Conservation (phyloP, 2,113 vertebrate genomes). For the Neofelis nebulosa region DNA sequence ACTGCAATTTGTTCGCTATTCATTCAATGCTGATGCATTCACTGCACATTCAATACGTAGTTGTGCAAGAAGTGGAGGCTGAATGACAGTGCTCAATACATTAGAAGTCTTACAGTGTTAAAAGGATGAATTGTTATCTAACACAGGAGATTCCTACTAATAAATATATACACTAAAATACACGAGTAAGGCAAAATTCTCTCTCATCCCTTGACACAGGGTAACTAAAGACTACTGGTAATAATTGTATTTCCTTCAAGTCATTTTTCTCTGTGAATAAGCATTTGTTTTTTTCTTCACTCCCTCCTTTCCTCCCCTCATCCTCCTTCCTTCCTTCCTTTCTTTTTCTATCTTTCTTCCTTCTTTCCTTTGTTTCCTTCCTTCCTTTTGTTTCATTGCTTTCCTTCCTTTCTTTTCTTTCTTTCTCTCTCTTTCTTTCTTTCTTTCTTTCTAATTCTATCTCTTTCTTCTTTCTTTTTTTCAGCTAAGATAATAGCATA, state of each 20-base stretch:
- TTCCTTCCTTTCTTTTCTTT: neutral
- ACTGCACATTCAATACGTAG: neutral
- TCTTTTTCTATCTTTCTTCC: neutral
- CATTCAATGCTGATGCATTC: neutral
- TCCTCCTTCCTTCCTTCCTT: neutral
- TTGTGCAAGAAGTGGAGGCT: neutral
- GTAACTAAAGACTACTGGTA: neutral
- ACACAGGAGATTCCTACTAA: neutral
- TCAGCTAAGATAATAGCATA: neutral
- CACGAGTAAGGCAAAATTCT: neutral
- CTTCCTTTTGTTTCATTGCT: too few species aligned
- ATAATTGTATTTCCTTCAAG: neutral
- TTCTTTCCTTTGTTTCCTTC: neutral
- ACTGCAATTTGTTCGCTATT: neutral
- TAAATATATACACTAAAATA: neutral
- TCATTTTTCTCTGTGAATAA: slow-evolving; percentile 22
- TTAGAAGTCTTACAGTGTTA: neutral
- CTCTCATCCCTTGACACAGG: neutral
- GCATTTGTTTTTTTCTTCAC: neutral
- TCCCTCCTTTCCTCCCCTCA: rapidly evolving
- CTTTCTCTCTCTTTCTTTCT: too few species aligned
- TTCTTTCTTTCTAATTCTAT: too few species aligned
- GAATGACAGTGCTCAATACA: neutral
- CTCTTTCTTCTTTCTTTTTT: neutral
- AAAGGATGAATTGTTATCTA: neutral